These are phyloP conservation scores for Phyllotreta striolata DNA, from an alignment of 2,888 invertebrate species.

Conservation along the genomic window DNA sequence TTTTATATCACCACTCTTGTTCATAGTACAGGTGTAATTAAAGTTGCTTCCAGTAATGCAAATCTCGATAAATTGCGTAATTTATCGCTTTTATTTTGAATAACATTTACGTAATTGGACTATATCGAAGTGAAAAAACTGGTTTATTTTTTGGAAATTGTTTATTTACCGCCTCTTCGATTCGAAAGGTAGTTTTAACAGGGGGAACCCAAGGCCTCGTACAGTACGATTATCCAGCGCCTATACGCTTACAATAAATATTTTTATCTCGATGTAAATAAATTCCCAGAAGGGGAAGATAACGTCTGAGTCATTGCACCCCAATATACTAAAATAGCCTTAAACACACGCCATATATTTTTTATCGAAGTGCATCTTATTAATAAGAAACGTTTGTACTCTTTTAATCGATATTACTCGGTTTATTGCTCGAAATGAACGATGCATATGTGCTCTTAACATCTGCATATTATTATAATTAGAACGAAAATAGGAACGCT, in stretches of 20 bases:
- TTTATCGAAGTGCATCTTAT: neutral
- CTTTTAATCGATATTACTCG: neutral
- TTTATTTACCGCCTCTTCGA: neutral
- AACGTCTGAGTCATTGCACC: neutral
- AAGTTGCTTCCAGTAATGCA: too few relatives aligned
- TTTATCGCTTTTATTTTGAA: too few relatives aligned
- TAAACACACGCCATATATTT: neutral
- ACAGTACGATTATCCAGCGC: neutral
- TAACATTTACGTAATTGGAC: too few relatives aligned
- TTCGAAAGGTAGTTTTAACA: neutral
- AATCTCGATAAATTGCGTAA: too few relatives aligned
- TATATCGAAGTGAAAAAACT: too few relatives aligned
- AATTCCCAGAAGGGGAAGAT: neutral
- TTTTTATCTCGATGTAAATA: conserved; percentile 9
- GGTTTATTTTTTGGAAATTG: too few relatives aligned
- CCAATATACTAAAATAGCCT: neutral
- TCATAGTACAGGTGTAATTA: neutral
- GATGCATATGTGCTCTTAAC: conserved; percentile 2
- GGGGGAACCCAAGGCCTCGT: neutral
- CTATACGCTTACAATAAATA: neutral
- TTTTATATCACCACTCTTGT: neutral
- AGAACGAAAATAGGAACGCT: conserved; percentile 9
- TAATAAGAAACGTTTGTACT: neutral
- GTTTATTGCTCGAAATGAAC: neutral
- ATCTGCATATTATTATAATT: conserved; percentile 6